Conservation (phyloP, 2,888 invertebrate species). For the Rhagonycha fulva region DNA sequence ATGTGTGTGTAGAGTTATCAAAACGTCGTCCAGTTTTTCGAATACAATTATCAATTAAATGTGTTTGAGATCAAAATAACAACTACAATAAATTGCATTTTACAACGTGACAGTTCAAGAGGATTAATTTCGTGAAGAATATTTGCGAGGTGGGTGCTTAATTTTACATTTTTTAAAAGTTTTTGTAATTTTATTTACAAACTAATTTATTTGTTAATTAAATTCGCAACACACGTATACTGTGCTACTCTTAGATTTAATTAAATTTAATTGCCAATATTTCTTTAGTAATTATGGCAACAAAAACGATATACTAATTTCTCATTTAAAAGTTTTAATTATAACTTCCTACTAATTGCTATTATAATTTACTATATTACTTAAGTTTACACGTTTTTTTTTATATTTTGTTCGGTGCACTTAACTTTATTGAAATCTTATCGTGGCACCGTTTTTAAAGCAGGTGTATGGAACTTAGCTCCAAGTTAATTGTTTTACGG, state of each 20-base stretch:
- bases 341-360: background rate
- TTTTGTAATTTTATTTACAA: background rate
- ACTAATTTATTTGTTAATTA: background rate
- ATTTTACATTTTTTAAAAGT: background rate
- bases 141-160: background rate
- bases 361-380: background rate
- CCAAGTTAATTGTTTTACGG: slow-evolving; percentile 13
- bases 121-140: background rate
- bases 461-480: background rate
- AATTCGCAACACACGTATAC: background rate
- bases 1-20: background rate
- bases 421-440: background rate
- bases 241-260: background rate
- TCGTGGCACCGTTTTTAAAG: background rate
- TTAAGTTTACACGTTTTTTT: background rate
- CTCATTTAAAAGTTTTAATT: background rate
- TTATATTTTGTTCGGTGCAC: background rate
- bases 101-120: background rate
- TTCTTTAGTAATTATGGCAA: background rate
- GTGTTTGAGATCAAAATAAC: background rate
- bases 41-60: background rate
- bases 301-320: background rate
- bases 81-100: background rate
- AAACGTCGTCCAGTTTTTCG: background rate
- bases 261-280: background rate